Conservation (phyloP, 2,113 vertebrate species). For the Alosa alosa region DNA sequence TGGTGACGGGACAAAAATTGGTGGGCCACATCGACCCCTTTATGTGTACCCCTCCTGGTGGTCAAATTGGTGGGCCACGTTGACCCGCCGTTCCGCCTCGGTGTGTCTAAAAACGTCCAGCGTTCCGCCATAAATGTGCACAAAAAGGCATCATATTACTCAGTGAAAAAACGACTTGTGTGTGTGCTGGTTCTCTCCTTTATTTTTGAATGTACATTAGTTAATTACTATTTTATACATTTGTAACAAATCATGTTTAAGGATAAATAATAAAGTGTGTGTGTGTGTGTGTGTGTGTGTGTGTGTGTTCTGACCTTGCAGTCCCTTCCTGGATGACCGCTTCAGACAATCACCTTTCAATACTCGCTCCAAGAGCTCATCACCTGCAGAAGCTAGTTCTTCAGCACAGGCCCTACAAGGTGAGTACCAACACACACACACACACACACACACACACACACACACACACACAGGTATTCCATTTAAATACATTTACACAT, state of each 20-base stretch:
- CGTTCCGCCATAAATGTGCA: too few species aligned
- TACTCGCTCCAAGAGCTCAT: constrained; percentile 89
- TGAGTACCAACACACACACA: constrained; percentile 58
- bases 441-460: not conserved
- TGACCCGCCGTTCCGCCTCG: too few species aligned
- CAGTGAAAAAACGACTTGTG: too few species aligned
- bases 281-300: constrained; percentile 26
- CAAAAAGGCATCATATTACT: too few species aligned
- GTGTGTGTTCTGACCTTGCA: constrained; percentile 56
- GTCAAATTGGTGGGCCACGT: too few species aligned
- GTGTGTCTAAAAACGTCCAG: too few species aligned
- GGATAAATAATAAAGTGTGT: not conserved
- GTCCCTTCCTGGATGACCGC: constrained; percentile 93
- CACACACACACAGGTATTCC: too few species aligned
- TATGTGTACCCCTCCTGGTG: too few species aligned
- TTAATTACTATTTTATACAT: not conserved
- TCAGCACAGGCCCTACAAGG: constrained; percentile 81
- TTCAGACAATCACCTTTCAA: constrained; percentile 99
- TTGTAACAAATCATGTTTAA: not conserved
- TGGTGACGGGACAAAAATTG: too few species aligned
- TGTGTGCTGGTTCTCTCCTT: not conserved
- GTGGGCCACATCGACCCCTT: too few species aligned
- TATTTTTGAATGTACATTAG: not conserved
- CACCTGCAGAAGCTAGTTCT: constrained; percentile 80
- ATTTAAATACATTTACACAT: too few species aligned